phyloP scores from a whole-genome alignment of 2,888 invertebrate genomes.

The Ormyrus thymus region DNA sequence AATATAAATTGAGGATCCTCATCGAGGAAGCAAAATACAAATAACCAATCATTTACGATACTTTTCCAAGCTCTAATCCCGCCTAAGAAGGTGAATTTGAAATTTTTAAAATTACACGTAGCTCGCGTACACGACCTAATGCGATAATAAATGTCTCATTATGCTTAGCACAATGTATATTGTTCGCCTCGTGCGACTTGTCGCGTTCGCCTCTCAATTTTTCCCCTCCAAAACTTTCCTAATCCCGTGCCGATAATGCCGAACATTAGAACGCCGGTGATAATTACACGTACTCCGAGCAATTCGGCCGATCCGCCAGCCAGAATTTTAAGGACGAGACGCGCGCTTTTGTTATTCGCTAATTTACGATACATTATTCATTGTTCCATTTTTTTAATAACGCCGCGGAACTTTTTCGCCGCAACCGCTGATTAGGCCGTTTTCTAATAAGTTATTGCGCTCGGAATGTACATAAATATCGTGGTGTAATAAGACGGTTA shows the following conservation, averaged over 20 bases:
- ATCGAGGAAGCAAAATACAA: too few species aligned
- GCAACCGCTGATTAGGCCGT: not conserved
- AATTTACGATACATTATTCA: conserved; percentile 10
- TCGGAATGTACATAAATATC: too few species aligned
- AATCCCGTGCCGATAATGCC: not conserved
- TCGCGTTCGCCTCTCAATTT: not conserved
- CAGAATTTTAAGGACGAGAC: too few species aligned
- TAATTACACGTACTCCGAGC: conserved; percentile 9
- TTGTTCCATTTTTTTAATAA: conserved; percentile 15
- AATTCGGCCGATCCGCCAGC: too few species aligned
- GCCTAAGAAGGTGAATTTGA: not conserved
- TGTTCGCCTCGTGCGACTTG: conserved; percentile 7
- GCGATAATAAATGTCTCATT: conserved; percentile 33
- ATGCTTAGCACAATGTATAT: conserved; percentile 38
- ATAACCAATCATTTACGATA: too few species aligned
- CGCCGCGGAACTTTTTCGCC: not conserved
- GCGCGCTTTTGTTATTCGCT: too few species aligned
- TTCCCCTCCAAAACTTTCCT: conserved; percentile 15
- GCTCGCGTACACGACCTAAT: not conserved
- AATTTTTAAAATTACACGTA: conserved; percentile 9
- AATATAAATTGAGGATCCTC: too few species aligned
- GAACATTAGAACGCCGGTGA: conserved; percentile 3
- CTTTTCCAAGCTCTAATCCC: too few species aligned
- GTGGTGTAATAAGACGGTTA: too few species aligned
- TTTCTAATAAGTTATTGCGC: too few species aligned